These are phyloP conservation scores for Peromyscus melanophrys DNA, from an alignment of 2,797 vertebrate species.

Conservation along the genomic window DNA sequence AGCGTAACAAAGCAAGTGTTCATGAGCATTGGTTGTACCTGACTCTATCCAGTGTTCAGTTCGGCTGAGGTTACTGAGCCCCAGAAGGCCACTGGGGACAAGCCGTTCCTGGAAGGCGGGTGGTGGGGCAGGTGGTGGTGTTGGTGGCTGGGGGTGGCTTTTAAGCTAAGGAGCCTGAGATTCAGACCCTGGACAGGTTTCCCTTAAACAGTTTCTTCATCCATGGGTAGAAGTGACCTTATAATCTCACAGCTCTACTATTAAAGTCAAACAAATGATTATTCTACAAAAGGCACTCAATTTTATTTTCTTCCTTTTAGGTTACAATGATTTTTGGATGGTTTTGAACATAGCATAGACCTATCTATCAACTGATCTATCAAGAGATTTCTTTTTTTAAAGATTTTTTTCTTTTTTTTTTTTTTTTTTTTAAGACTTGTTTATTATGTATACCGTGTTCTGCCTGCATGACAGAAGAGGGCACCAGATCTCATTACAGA, in stretches of 20 bases:
- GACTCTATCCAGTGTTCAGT: neutral
- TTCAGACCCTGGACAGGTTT: slow-evolving; percentile 12
- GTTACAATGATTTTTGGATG: neutral
- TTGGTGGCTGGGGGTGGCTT: neutral
- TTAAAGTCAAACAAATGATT: neutral
- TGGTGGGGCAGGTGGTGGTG: neutral
- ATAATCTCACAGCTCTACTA: neutral
- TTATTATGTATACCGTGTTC: too few relatives aligned
- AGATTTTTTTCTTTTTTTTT: too few relatives aligned
- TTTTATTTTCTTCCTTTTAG: slow-evolving; percentile 58
- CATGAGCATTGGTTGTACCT: neutral
- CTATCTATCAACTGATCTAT: neutral
- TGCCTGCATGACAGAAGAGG: too few relatives aligned
- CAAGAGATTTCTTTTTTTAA: too few relatives aligned
- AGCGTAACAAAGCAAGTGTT: neutral
- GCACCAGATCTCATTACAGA: too few relatives aligned
- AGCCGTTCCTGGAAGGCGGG: neutral
- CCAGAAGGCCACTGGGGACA: neutral
- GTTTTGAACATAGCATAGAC: neutral
- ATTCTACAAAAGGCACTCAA: neutral
- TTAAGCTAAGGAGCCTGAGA: neutral
- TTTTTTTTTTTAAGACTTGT: too few relatives aligned
- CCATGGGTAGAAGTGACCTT: neutral
- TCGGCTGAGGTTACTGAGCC: neutral
- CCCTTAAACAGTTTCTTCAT: slow-evolving; percentile 13